phyloP scores from a whole-genome alignment of 2,888 invertebrate genomes.

The Acronicta aceris region DNA sequence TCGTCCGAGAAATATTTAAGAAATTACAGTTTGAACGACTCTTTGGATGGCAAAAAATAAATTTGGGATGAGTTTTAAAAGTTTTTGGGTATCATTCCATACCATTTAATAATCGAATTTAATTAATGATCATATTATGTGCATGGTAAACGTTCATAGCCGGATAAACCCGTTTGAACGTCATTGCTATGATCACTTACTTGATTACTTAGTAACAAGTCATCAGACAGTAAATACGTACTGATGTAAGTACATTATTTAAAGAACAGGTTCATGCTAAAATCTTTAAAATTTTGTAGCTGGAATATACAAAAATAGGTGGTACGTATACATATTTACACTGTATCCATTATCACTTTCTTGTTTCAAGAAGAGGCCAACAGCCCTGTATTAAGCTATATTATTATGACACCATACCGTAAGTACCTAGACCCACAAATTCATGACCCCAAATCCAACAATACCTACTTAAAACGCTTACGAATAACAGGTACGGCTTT shows the following conservation, averaged over 20 bases:
- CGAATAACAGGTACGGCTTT: conserved; percentile 80
- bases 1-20: conserved; percentile 30
- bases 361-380: not conserved
- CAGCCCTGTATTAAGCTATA: conserved; percentile 5
- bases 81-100: not conserved
- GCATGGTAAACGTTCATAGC: too few relatives aligned
- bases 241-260: too few relatives aligned
- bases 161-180: too few relatives aligned
- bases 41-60: conserved; percentile 14
- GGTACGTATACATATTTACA: not conserved
- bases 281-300: too few relatives aligned
- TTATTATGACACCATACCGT: not conserved
- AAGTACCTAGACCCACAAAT: conserved; percentile 28
- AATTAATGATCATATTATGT: too few relatives aligned
- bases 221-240: too few relatives aligned
- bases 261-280: too few relatives aligned
- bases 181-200: too few relatives aligned
- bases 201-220: too few relatives aligned
- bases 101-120: too few relatives aligned
- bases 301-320: too few relatives aligned
- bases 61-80: conserved; percentile 7
- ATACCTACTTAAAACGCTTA: conserved; percentile 53
- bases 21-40: conserved; percentile 29
- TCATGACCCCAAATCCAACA: conserved; percentile 42
- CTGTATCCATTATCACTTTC: not conserved